Base-by-base conservation (phyloP, 2,888 invertebrate genomes). In the Hirtodrosophila duncani region DNA sequence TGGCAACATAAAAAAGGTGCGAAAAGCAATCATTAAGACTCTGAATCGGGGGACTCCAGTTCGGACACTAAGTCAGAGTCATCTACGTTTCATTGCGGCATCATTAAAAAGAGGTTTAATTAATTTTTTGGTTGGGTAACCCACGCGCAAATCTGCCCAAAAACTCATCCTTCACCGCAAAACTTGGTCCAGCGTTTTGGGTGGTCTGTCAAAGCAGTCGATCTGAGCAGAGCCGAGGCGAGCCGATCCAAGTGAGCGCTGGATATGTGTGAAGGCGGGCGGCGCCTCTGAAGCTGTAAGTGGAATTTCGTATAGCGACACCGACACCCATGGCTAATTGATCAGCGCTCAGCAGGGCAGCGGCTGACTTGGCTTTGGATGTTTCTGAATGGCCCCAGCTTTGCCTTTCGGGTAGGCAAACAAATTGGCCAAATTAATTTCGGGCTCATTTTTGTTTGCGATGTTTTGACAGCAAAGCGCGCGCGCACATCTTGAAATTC, bases 361-460 rank as follows among this genome's bases (percentile, higher is more conserved):
- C 24, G 60, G 51, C 58, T 79, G 80, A 81, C 81, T 81, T 81
- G 74, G 80, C 77, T 75, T 75, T 63, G 24, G 24, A 30, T 13
- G 6, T 26, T 11, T 27, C 17, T 5, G 23, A 1, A 10, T 24
- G 31, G 55, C 33, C 27, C 13, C 7, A 27, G 39, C 18, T 21
- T 18, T 17, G 11, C 29, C 29, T 20, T 31, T 37, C 17, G 57
- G 57, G 42, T 44, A 31, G 30, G 65, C 45, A 71, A 58, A 61
- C 72, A 75, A 74, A 74, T 74, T 81, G 81, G 79, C 58, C 72
- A 75, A 82, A 81, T 80, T 80, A 77, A 80, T 75, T 80, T 64
- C 39, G 34, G 37, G 50, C 50, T 43, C 33, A 33, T 43, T 42
- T 10, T 37, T n/a, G 42, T 62, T 51, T 62, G 66, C 65, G 44